phyloP scores from a whole-genome alignment of 2,888 invertebrate genomes.

The Ernsta delagoae region DNA sequence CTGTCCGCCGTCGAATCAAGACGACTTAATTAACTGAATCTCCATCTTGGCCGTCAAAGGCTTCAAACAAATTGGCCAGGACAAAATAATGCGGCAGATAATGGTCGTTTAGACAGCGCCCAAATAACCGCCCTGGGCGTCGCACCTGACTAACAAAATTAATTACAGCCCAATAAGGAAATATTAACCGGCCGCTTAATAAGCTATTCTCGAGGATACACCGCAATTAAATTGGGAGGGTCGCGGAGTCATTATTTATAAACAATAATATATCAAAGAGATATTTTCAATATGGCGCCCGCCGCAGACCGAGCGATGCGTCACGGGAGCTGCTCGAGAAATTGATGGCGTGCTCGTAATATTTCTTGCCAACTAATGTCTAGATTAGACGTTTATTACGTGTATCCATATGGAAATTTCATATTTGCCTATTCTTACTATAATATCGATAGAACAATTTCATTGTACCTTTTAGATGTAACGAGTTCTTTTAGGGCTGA shows the following conservation, averaged over 20 bases:
- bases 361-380: slow-evolving; percentile 37
- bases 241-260: slow-evolving; percentile 79
- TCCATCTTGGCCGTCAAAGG: slow-evolving; percentile 73
- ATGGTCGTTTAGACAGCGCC: slow-evolving; percentile 67
- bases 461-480: no score
- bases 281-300: slow-evolving; percentile 81
- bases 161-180: slow-evolving; percentile 82
- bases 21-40: slow-evolving; percentile 75
- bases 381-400: slow-evolving; percentile 36
- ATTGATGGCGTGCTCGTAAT: slow-evolving; percentile 44
- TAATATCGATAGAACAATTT: neutral
- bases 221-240: slow-evolving; percentile 84
- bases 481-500: no score
- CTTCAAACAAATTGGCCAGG: slow-evolving; percentile 79
- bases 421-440: slow-evolving; percentile 14
- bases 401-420: slow-evolving; percentile 27
- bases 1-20: slow-evolving; percentile 51
- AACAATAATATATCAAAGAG: slow-evolving; percentile 84
- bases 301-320: slow-evolving; percentile 67
- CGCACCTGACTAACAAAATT: slow-evolving; percentile 83
- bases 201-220: slow-evolving; percentile 79
- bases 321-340: slow-evolving; percentile 52
- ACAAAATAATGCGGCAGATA: slow-evolving; percentile 80
- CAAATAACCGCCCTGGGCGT: slow-evolving; percentile 66
- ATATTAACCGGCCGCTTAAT: slow-evolving; percentile 83